phyloP scores from a whole-genome alignment of 2,797 vertebrate genomes.

The Glossophaga mutica region DNA sequence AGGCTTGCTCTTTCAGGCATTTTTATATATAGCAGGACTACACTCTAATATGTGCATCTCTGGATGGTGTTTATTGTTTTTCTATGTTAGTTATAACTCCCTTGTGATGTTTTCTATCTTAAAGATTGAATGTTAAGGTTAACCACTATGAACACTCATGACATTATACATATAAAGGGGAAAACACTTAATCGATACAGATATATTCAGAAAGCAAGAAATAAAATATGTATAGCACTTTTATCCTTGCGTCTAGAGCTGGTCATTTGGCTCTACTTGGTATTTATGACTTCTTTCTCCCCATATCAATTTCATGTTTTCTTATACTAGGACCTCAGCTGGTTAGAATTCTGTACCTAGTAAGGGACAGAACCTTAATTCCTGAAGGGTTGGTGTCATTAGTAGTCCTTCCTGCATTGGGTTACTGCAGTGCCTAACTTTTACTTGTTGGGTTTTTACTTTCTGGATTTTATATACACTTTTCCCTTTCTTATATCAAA shows the following conservation, averaged over 20 bases:
- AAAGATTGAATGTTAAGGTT: background rate
- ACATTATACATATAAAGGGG: background rate
- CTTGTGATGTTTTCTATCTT: background rate
- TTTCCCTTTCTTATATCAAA: background rate
- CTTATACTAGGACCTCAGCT: background rate
- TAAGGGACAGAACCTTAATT: background rate
- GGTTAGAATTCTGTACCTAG: background rate
- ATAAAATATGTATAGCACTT: background rate
- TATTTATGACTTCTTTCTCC: background rate
- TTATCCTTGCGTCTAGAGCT: background rate
- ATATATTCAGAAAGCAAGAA: background rate
- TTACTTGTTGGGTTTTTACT: background rate
- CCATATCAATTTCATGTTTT: background rate
- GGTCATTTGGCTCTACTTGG: background rate
- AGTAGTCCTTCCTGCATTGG: background rate
- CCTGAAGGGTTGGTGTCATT: background rate
- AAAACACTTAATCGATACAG: background rate
- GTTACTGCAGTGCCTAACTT: background rate
- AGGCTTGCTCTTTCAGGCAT: background rate
- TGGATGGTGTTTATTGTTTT: background rate
- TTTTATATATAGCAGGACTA: background rate
- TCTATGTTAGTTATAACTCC: background rate
- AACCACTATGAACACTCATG: background rate
- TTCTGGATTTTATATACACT: background rate
- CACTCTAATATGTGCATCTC: background rate